These are phyloP conservation scores for Solenopsis fugax DNA, from an alignment of 1,140 invertebrate species.

Conservation along the genomic window DNA sequence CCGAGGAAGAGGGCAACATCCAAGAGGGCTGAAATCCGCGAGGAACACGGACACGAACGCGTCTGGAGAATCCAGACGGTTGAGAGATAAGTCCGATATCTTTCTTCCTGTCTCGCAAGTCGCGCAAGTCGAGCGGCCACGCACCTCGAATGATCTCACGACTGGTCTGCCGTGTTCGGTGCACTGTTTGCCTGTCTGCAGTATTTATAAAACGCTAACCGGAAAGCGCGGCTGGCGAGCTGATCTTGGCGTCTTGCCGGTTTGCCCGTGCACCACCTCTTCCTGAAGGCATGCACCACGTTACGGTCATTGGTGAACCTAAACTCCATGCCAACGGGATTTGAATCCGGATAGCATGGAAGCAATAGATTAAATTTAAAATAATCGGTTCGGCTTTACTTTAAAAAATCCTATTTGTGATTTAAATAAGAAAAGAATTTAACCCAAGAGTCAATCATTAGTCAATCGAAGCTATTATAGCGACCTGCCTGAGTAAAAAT, in stretches of 20 bases:
- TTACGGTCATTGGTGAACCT: conserved; percentile 13
- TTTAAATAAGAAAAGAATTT: not conserved
- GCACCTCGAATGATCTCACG: conserved; percentile 67
- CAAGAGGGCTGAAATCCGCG: not conserved
- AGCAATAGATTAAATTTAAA: not conserved
- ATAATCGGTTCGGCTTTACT: not conserved
- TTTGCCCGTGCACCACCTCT: conserved; percentile 76
- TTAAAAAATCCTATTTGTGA: not conserved
- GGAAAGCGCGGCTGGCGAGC: conserved; percentile 85
- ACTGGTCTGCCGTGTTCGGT: conserved; percentile 72
- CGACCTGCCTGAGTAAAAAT: too few relatives aligned
- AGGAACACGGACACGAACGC: not conserved
- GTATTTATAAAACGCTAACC: conserved; percentile 88
- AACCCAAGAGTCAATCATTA: not conserved
- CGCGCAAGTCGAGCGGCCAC: conserved; percentile 7
- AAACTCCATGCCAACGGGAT: not conserved
- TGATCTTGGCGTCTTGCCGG: conserved; percentile 85
- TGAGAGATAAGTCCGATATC: not conserved
- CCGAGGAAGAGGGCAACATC: not conserved
- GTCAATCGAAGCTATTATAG: not conserved
- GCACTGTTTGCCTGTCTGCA: conserved; percentile 83
- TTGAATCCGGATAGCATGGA: not conserved
- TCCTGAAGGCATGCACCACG: conserved; percentile 60
- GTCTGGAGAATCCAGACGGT: conserved; percentile 14
- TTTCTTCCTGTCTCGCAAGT: not conserved